phyloP scores from a whole-genome alignment of 2,113 vertebrate genomes.

The Shinisaurus crocodilurus region DNA sequence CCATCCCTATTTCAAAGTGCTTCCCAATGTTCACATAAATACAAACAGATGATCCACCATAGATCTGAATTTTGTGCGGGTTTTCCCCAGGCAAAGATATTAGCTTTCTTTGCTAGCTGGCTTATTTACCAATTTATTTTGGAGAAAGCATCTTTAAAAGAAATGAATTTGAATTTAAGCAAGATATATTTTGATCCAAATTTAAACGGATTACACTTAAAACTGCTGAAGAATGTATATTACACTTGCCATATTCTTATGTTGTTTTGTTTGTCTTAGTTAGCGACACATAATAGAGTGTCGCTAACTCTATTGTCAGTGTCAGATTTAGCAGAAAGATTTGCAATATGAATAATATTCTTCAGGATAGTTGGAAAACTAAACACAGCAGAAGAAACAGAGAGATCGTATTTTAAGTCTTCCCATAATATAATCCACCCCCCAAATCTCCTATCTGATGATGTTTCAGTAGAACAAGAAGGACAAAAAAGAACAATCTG shows the following conservation, averaged over 20 bases:
- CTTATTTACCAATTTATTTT: not conserved
- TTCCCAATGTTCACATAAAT: not conserved
- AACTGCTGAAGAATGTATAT: not conserved
- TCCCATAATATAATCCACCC: not conserved
- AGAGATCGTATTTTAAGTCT: too few relatives aligned
- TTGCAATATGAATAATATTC: not conserved
- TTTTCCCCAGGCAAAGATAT: constrained; percentile 3
- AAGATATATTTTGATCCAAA: constrained; percentile 26
- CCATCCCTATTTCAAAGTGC: not conserved
- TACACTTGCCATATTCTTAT: not conserved
- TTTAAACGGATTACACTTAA: not conserved
- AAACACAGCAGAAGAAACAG: not conserved
- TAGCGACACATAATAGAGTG: not conserved
- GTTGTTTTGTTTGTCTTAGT: not conserved
- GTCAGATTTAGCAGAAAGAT: constrained; percentile 3
- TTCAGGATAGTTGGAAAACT: not conserved
- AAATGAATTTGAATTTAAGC: not conserved
- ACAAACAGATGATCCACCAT: rapidly evolving
- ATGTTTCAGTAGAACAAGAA: not conserved
- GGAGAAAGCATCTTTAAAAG: constrained; percentile 7
- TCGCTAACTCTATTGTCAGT: too few relatives aligned
- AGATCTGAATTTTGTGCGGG: not conserved
- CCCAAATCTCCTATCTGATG: not conserved
- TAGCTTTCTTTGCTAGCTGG: not conserved
- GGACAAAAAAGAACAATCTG: not conserved